phyloP scores from a whole-genome alignment of 2,113 vertebrate genomes.

The Onychorhynchus coronatus region DNA sequence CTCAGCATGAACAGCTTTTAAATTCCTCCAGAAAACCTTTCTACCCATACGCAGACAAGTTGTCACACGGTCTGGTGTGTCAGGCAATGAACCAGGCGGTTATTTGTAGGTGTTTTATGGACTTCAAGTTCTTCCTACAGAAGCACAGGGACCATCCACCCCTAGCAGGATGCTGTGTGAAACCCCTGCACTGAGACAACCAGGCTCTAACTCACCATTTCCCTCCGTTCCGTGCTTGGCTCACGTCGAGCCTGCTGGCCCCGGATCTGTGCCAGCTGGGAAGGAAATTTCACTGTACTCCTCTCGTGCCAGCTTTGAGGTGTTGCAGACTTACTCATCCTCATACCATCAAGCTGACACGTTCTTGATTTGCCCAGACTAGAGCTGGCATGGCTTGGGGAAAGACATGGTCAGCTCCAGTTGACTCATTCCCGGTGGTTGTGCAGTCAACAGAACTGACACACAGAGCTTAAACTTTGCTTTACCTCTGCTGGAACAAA shows the following conservation, averaged over 20 bases:
- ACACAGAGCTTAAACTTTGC: not conserved
- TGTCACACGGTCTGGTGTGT: not conserved
- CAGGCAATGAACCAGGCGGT: not conserved
- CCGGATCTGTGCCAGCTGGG: not conserved
- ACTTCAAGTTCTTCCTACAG: not conserved
- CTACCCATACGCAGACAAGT: rapidly evolving
- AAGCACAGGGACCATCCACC: not conserved
- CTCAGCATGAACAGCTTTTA: not conserved
- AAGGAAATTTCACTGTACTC: not conserved
- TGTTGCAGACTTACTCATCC: constrained; percentile 44
- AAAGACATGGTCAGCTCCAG: constrained; percentile 33
- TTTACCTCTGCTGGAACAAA: not conserved
- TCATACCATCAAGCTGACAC: constrained; percentile 27
- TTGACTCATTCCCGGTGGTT: not conserved
- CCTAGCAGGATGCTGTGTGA: not conserved
- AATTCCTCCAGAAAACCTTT: not conserved
- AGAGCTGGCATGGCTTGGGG: constrained; percentile 17
- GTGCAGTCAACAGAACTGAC: not conserved
- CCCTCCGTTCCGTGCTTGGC: not conserved
- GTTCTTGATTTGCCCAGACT: constrained; percentile 44
- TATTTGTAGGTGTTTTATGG: not conserved
- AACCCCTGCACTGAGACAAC: not conserved
- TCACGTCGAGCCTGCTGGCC: not conserved
- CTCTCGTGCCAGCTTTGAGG: constrained; percentile 20
- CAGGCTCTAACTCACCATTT: not conserved